phyloP scores from a whole-genome alignment of 2,113 vertebrate genomes.

The Pollachius pollachius region DNA sequence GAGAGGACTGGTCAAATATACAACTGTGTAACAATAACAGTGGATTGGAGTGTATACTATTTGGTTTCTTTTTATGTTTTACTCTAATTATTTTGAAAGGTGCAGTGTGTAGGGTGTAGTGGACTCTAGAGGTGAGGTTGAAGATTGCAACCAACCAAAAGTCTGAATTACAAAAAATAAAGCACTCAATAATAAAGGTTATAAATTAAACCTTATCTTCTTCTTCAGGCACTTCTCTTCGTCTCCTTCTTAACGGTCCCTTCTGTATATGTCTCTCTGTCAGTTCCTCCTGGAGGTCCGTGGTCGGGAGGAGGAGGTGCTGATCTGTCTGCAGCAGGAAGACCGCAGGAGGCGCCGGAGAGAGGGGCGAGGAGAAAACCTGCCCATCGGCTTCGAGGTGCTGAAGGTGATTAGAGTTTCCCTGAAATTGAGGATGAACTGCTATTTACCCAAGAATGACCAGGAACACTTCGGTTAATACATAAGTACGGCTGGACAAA shows the following conservation, averaged over 20 bases:
- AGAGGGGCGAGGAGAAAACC: conserved; percentile 74
- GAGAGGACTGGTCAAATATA: too few species aligned
- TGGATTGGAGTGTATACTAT: not conserved
- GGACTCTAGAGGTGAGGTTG: too few species aligned
- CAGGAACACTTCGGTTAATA: too few species aligned
- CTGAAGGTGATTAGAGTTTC: conserved; percentile 62
- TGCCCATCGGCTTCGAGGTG: conserved; percentile 81
- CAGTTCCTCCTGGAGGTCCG: conserved; percentile 78
- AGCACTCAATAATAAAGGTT: not conserved
- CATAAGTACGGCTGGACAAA: too few species aligned
- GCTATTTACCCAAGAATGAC: too few species aligned
- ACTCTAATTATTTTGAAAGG: not conserved
- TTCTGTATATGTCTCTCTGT: not conserved
- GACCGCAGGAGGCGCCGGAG: conserved; percentile 72
- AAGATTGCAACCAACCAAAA: not conserved
- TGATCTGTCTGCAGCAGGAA: conserved; percentile 81
- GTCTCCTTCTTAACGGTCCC: not conserved
- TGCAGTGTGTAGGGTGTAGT: not conserved
- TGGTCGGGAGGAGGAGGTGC: conserved; percentile 67
- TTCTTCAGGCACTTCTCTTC: not conserved
- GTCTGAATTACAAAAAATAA: not conserved
- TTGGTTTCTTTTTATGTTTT: not conserved
- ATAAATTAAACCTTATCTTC: not conserved
- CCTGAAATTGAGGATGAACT: too few species aligned
- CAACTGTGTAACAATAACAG: too few species aligned